Evolutionary conservation across 2,113 vertebrate genomes (phyloP).

Genomic region (Patagioenas fasciata): DNA sequence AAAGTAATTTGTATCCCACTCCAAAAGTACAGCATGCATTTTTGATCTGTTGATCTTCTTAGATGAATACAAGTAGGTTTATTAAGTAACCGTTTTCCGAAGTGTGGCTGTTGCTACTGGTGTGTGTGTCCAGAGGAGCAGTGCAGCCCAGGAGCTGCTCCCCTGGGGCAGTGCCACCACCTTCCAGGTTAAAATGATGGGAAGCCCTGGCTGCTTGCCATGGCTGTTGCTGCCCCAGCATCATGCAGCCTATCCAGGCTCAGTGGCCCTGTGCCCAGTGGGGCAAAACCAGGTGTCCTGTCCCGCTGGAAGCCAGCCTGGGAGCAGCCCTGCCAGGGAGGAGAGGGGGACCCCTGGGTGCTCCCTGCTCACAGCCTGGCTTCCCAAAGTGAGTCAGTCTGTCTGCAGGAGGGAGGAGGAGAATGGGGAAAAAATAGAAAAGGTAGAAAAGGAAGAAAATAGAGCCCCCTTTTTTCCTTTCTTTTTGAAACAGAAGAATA

Average conservation of each 20-base stretch:
- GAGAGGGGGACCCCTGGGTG: neutral
- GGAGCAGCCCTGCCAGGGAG: neutral
- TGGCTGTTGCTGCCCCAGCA: rapidly evolving
- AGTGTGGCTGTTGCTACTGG: neutral
- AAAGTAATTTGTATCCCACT: neutral
- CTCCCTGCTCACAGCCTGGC: neutral
- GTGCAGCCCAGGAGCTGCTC: neutral
- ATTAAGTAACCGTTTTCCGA: neutral
- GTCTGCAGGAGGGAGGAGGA: neutral
- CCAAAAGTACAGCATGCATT: neutral
- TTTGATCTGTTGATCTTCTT: neutral
- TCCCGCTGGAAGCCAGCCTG: neutral
- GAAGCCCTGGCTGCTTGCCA: neutral
- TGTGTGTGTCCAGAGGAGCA: neutral
- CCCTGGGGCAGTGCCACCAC: neutral
- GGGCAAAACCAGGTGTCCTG: neutral
- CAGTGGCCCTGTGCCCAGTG: rapidly evolving
- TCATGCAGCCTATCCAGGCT: rapidly evolving
- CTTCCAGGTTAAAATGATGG: neutral
- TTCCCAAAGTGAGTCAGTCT: neutral
- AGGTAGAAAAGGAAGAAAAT: neutral
- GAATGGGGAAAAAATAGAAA: rapidly evolving
- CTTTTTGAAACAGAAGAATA: neutral
- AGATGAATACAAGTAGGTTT: neutral
- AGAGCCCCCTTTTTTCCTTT: neutral